Evolutionary conservation across 2,888 invertebrate species (phyloP), one percentile per base, ranked within the genome.

Genomic region (Melieria crassipennis): DNA sequence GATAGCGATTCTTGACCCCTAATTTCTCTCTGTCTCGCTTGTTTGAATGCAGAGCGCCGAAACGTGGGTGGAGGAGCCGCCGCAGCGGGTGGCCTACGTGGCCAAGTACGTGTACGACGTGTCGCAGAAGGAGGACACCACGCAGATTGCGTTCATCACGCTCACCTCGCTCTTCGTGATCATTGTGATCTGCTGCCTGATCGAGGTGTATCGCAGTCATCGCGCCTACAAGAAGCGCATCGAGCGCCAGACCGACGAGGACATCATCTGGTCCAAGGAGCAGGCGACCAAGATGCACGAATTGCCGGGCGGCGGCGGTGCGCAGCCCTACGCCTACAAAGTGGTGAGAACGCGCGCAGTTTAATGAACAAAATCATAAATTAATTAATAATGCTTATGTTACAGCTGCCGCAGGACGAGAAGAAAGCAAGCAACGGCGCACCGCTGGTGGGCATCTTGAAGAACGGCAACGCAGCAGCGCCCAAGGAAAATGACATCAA

Each of bases 1-100:
- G 16, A 16, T 16, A 16, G 16, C 16, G 16, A 30, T 30, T 30
- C 11, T 52, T 52, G n/a, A 52, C 13, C 5, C 4, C 5, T n/a
- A 52, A 6, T 52, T 13, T 52, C 9, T 11, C 30, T 30, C 30
- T 30, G 30, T 30, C 30, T 30, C 30, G 30, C 3, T 30, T 2
- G 30, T 30, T 30, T 30, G 30, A 30, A 2, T 69, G n/a, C 56
- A 69, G 69, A 69, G 69, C 71, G 91, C 91, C 7, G 94, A 94
- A 80, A 92, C 92, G 0, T 95, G 95, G 95, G 93, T 93, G 4
- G 93, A 93, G 85, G 94, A 95, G 81, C 93, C 94, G 3, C 95
- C 95, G 0, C 91, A 91, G 52, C 89, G 93, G 66, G 90, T 92
- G 10, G 89, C 92, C 0, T 95, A 94, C 84, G 92, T 92, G 79